Conservation (phyloP, 2,113 vertebrate genomes). For the Tragelaphus scriptus region DNA sequence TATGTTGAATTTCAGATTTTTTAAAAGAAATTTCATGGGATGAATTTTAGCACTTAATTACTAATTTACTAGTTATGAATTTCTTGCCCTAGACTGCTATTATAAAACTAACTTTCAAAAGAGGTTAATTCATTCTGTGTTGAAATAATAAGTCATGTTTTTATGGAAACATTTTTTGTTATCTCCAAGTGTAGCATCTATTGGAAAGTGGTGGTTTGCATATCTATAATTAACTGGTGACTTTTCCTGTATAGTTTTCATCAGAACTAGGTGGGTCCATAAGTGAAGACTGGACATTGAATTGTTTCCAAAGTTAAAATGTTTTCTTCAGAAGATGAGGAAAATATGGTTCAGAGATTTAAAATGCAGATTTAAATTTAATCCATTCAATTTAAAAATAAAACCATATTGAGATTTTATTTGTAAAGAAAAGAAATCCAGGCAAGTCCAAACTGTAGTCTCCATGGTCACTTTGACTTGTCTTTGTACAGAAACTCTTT, state of each 20-base stretch:
- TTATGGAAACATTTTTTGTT: conserved; percentile 38
- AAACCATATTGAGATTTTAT: conserved; percentile 12
- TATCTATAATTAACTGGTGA: conserved; percentile 43
- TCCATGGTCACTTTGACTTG: neutral
- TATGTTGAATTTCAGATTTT: neutral
- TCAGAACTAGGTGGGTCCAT: neutral
- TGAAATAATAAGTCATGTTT: conserved; percentile 56
- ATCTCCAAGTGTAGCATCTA: conserved; percentile 9
- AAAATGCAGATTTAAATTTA: conserved; percentile 22
- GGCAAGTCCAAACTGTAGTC: conserved; percentile 8
- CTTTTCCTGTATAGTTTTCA: neutral
- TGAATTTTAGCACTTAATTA: neutral
- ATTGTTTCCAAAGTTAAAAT: conserved; percentile 40
- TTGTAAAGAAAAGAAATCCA: neutral
- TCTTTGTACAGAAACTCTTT: neutral
- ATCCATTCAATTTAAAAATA: conserved; percentile 45
- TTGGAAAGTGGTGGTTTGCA: neutral
- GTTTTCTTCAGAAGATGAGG: neutral
- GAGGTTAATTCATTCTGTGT: conserved; percentile 48
- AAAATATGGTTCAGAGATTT: conserved; percentile 39
- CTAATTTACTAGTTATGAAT: neutral
- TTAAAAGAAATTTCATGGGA: neutral
- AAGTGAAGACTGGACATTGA: neutral
- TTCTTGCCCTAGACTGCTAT: neutral
- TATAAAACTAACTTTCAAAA: conserved; percentile 30